phyloP scores from a whole-genome alignment of 2,888 invertebrate genomes.

The Cerceris rybyensis region DNA sequence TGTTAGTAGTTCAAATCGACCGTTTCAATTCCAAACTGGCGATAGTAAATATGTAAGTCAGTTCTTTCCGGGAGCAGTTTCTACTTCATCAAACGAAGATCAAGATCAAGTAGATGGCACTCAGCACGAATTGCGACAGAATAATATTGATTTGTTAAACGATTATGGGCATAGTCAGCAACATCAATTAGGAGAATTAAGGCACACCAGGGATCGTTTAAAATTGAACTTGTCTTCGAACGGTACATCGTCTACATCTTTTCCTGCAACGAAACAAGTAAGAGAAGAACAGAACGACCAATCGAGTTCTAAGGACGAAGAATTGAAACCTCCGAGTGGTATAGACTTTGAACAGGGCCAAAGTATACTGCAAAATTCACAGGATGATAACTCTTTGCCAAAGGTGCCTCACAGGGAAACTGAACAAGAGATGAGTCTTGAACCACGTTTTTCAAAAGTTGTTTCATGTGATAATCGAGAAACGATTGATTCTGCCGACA shows the following conservation, averaged over 20 bases:
- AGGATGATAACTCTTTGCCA: constrained; percentile 57
- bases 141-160: constrained; percentile 56
- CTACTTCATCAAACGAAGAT: constrained; percentile 52
- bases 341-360: constrained; percentile 47
- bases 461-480: constrained; percentile 53
- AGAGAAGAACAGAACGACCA: constrained; percentile 43
- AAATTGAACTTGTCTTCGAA: constrained; percentile 85
- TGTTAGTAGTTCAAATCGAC: constrained; percentile 88
- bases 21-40: constrained; percentile 85
- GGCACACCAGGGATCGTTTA: constrained; percentile 88
- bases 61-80: constrained; percentile 87
- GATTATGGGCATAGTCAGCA: constrained; percentile 63
- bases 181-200: constrained; percentile 85
- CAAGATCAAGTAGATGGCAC: constrained; percentile 59
- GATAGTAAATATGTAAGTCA: constrained; percentile 85
- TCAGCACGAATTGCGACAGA: constrained; percentile 58
- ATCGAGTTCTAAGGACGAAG: constrained; percentile 50
- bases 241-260: constrained; percentile 42
- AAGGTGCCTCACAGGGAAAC: constrained; percentile 62
- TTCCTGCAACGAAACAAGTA: constrained; percentile 48
- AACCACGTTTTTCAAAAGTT: constrained; percentile 43
- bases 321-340: constrained; percentile 31
- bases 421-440: constrained; percentile 32
- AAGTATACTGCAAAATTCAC: constrained; percentile 44
- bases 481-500: constrained; percentile 40